These are phyloP conservation scores for Spinibarbus caldwelli DNA, from an alignment of 2,797 vertebrate genomes.

Conservation along the genomic window DNA sequence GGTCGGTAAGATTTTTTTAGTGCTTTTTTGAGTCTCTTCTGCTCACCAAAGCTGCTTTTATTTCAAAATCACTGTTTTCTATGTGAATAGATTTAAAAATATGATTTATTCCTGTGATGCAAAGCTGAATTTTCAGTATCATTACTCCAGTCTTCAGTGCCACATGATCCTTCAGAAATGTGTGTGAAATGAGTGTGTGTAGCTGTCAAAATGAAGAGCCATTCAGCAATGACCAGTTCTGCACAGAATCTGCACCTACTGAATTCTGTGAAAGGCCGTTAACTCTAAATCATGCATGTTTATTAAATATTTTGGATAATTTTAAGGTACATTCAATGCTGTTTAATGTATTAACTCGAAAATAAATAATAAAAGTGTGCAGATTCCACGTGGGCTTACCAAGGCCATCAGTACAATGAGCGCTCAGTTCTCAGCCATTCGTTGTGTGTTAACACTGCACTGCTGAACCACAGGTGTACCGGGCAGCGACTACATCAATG, in stretches of 20 bases:
- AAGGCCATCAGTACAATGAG: too few relatives aligned
- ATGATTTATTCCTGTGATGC: background rate
- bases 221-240: background rate
- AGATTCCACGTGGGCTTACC: background rate
- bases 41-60: background rate
- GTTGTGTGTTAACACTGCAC: conserved; percentile 17
- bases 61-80: background rate
- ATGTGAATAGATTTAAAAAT: background rate
- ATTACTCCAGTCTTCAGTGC: background rate
- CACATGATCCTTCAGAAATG: background rate
- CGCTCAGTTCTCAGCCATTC: too few relatives aligned
- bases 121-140: background rate
- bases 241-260: too few relatives aligned
- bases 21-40: background rate
- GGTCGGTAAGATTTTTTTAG: background rate
- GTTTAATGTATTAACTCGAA: too few relatives aligned
- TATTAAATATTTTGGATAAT: background rate
- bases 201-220: background rate
- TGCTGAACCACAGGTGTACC: conserved; percentile 81
- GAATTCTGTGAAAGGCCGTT: background rate
- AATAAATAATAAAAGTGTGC: background rate
- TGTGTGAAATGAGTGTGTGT: background rate
- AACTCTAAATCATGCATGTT: background rate
- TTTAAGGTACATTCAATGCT: too few relatives aligned
- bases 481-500: conserved; percentile 95